A percentile compares a stretch with the other conserved stretches of the same genome.
Conservation (phyloP, 2,888 invertebrate genomes). For the Eristalinus aeneus region DNA sequence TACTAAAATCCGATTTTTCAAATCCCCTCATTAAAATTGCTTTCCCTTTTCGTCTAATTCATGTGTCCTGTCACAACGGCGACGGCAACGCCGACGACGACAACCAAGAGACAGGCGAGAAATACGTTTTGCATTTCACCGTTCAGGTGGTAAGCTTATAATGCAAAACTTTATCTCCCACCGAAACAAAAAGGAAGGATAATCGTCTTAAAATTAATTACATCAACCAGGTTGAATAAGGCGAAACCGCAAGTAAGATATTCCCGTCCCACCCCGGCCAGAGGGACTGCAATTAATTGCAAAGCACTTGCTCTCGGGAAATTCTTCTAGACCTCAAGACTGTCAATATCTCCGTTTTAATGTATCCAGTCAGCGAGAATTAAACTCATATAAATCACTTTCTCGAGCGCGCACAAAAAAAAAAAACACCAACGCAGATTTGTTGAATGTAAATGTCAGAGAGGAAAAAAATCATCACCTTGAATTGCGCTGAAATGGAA, state of each 20-base stretch:
- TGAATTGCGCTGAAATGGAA: neutral
- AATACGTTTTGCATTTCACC: slow-evolving; percentile 59
- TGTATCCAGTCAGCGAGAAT: slow-evolving; percentile 90
- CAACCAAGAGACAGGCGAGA: neutral
- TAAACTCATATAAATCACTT: slow-evolving; percentile 51
- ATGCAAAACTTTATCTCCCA: slow-evolving; percentile 60
- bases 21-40: slow-evolving; percentile 35
- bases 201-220: slow-evolving; percentile 68
- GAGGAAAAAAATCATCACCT: slow-evolving; percentile 4
- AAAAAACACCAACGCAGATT: neutral
- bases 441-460: slow-evolving; percentile 1
- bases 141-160: slow-evolving; percentile 60
- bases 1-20: slow-evolving; percentile 29
- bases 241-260: slow-evolving; percentile 59
- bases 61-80: neutral
- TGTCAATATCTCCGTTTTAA: slow-evolving; percentile 26
- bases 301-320: slow-evolving; percentile 5
- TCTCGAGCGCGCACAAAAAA: neutral
- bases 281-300: slow-evolving; percentile 49
- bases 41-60: neutral
- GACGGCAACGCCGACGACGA: neutral
- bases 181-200: slow-evolving; percentile 54
- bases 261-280: neutral
- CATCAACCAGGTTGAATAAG: slow-evolving; percentile 39
- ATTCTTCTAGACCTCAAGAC: slow-evolving; percentile 3